These are phyloP conservation scores for Heliconius himera DNA, from an alignment of 1,140 invertebrate species.

Conservation along the genomic window DNA sequence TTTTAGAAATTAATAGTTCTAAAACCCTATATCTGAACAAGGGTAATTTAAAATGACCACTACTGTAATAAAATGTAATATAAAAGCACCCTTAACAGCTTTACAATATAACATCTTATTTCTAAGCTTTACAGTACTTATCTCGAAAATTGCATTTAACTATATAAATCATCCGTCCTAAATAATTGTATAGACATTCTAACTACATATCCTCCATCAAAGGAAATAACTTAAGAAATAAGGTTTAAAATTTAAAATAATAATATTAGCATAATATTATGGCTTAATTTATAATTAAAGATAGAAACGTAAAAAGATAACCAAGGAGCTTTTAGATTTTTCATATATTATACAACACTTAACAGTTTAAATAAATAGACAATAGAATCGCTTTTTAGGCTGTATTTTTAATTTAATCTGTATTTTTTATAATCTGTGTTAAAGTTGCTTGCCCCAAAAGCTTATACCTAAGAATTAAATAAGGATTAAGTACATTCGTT, in stretches of 20 bases:
- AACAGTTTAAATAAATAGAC: not conserved
- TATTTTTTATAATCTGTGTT: slow-evolving; percentile 13
- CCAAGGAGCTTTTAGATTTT: not conserved
- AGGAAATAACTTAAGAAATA: not conserved
- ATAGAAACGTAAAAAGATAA: not conserved
- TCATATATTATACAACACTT: not conserved
- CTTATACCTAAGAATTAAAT: not conserved
- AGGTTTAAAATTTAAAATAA: not conserved
- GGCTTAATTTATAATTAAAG: not conserved
- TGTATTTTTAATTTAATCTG: not conserved
- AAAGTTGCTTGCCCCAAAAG: not conserved
- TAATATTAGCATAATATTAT: not conserved
- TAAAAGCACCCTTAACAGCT: no score
- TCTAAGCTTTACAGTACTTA: slow-evolving; percentile 8
- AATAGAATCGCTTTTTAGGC: not conserved
- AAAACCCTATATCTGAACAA: no score
- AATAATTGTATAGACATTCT: slow-evolving; percentile 10
- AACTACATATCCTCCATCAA: slow-evolving; percentile 7
- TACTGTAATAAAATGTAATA: no score
- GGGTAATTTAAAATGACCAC: no score
- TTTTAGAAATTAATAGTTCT: no score
- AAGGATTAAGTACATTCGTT: not conserved
- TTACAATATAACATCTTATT: no score
- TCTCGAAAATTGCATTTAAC: slow-evolving; percentile 26
- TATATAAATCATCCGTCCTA: slow-evolving; percentile 32